Percentiles rank a stretch among this genome's conserved stretches.
Evolutionary conservation across 35 echinoderm and acorn worm genomes (phyloP).

Genomic region (Acanthaster planci): DNA sequence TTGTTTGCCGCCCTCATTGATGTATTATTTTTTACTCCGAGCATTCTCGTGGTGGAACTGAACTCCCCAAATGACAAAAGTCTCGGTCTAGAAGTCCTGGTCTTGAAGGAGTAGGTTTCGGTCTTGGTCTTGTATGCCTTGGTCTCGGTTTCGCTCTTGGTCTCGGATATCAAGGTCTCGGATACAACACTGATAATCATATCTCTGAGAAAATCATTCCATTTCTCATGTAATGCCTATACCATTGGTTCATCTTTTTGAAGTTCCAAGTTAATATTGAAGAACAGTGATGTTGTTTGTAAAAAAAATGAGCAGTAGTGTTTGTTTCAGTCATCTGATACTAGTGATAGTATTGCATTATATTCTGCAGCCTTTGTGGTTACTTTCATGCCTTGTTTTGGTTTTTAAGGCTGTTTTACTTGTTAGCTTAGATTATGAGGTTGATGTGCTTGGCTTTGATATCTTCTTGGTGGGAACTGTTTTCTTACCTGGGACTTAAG

Average conservation of each 20-base stretch:
- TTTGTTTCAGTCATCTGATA: constrained; percentile 55
- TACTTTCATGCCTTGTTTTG: constrained; percentile 27
- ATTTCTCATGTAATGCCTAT: constrained; percentile 46
- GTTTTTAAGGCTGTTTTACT: constrained; percentile 27
- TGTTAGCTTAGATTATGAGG: constrained; percentile 5
- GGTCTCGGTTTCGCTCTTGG: too few species aligned
- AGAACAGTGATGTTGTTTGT: constrained; percentile 39
- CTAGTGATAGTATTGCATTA: constrained; percentile 48
- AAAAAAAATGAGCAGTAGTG: constrained; percentile 56
- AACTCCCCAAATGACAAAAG: too few species aligned
- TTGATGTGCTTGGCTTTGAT: constrained; percentile 22
- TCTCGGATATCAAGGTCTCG: too few species aligned
- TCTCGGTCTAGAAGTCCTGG: too few species aligned
- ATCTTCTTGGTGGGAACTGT: background rate
- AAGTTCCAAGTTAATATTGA: constrained; percentile 42
- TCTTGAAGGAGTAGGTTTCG: too few species aligned
- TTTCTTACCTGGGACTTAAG: constrained; percentile 6
- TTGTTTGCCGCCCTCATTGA: too few species aligned
- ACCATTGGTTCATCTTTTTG: constrained; percentile 69
- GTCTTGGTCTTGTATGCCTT: too few species aligned
- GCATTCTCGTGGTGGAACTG: too few species aligned
- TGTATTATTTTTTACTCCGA: too few species aligned
- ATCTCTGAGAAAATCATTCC: too few species aligned
- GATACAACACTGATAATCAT: too few species aligned
- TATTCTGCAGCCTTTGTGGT: constrained; percentile 43